Evolutionary conservation across 64 coral and sea anemone genomes (phyloP).

Genomic region (Pocillopora damicornis): DNA sequence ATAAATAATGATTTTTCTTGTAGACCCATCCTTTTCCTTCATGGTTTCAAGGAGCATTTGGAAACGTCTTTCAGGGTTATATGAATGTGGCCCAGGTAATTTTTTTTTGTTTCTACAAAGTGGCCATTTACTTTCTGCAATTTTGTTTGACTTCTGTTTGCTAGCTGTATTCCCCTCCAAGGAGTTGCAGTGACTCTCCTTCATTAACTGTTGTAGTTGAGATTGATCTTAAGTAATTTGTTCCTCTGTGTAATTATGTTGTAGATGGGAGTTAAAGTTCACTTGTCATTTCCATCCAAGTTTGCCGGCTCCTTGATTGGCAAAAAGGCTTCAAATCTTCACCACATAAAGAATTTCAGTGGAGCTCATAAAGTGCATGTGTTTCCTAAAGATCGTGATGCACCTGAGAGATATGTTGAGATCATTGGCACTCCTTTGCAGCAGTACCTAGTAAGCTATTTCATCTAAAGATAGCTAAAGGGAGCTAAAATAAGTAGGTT

Average conservation of each 20-base stretch:
- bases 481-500: background rate
- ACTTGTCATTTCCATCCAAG: conserved; percentile 45
- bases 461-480: background rate
- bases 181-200: too few species aligned
- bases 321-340: conserved; percentile 48
- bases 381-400: conserved; percentile 49
- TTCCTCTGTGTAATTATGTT: background rate
- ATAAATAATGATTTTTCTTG: background rate
- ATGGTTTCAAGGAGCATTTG: conserved; percentile 32
- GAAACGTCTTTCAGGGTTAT: conserved; percentile 26
- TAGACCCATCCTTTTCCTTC: conserved; percentile 10
- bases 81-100: conserved; percentile 8
- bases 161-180: too few species aligned
- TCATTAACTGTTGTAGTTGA: too few species aligned
- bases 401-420: conserved; percentile 59
- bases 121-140: background rate
- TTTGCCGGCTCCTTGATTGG: conserved; percentile 60
- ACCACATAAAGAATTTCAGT: conserved; percentile 61
- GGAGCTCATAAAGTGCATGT: conserved; percentile 54
- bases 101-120: background rate
- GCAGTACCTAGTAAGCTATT: conserved; percentile 54
- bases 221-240: background rate
- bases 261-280: conserved; percentile 28
- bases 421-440: conserved; percentile 51
- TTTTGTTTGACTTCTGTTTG: background rate